A percentile compares a stretch with the other conserved stretches of the same genome.
phyloP scores from a whole-genome alignment of 1,140 invertebrate genomes.

The Matsumurasca onukii region DNA sequence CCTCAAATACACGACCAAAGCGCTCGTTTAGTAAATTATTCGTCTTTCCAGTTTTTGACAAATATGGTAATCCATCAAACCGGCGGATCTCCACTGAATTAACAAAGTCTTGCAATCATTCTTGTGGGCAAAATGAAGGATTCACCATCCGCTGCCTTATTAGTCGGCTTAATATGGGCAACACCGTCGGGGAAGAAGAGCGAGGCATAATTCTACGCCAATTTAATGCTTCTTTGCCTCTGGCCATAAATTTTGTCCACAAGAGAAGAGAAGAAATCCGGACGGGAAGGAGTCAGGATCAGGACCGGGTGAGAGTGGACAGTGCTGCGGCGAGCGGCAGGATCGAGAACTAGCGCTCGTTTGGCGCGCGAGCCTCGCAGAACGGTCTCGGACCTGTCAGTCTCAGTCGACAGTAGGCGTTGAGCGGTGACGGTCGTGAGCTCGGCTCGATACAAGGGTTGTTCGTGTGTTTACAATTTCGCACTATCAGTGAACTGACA shows the following conservation, averaged over 20 bases:
- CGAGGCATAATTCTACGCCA: conserved; percentile 26
- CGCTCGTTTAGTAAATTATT: no score
- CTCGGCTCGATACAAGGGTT: no score
- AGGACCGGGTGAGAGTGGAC: no score
- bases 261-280: not conserved
- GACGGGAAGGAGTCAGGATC: no score
- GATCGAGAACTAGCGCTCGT: not conserved
- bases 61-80: no score
- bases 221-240: conserved; percentile 23
- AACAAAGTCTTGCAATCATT: not conserved
- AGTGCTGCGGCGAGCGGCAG: conserved; percentile 6
- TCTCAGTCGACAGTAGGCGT: no score
- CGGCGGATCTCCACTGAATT: no score
- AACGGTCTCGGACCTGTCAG: not conserved
- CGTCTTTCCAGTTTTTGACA: no score
- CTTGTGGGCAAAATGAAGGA: conserved; percentile 3
- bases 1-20: no score
- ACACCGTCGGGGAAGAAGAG: conserved; percentile 20
- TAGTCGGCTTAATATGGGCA: conserved; percentile 26
- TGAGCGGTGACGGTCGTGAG: no score
- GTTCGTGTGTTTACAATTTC: no score
- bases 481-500: no score
- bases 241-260: conserved; percentile 22
- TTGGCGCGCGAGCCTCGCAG: not conserved
- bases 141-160: conserved; percentile 16